These are phyloP conservation scores for Mesopsocus fuscifrons DNA, from an alignment of 2,888 invertebrate species.

Conservation along the genomic window DNA sequence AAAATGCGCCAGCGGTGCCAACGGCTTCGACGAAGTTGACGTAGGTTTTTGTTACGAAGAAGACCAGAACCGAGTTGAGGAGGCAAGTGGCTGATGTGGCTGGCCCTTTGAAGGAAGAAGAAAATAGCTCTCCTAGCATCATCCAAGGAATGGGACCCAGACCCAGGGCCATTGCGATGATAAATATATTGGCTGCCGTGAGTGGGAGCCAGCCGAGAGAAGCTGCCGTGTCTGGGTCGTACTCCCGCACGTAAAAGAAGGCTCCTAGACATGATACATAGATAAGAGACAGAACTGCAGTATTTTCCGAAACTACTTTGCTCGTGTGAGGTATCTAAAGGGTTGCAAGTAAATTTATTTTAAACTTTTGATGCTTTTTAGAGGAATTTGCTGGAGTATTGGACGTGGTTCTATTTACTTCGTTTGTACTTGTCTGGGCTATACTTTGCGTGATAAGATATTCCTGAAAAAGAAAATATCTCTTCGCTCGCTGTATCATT, in stretches of 20 bases:
- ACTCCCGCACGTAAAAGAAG: background rate
- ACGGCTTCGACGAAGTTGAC: slow-evolving; percentile 34
- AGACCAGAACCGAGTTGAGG: slow-evolving; percentile 55
- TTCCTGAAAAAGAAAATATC: too few species aligned
- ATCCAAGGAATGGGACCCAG: slow-evolving; percentile 70
- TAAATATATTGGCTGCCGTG: slow-evolving; percentile 40
- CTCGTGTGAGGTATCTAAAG: too few species aligned
- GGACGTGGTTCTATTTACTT: too few species aligned
- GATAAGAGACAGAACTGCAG: too few species aligned
- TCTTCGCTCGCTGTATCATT: too few species aligned
- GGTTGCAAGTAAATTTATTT: too few species aligned
- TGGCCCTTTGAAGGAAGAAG: slow-evolving; percentile 46
- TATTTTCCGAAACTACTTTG: too few species aligned
- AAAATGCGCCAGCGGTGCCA: slow-evolving; percentile 42
- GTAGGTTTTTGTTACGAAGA: slow-evolving; percentile 44
- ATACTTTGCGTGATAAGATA: too few species aligned
- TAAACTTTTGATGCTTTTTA: too few species aligned
- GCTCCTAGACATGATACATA: too few species aligned
- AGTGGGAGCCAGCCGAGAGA: slow-evolving; percentile 49
- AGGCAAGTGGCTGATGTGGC: slow-evolving; percentile 58
- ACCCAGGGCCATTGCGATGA: slow-evolving; percentile 46
- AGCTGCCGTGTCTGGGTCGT: slow-evolving; percentile 25
- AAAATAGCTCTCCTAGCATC: slow-evolving; percentile 56
- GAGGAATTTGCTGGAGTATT: too few species aligned
- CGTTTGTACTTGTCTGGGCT: too few species aligned